Evolutionary conservation across 2,888 invertebrate species (phyloP).

Genomic region (Panopea generosa): DNA sequence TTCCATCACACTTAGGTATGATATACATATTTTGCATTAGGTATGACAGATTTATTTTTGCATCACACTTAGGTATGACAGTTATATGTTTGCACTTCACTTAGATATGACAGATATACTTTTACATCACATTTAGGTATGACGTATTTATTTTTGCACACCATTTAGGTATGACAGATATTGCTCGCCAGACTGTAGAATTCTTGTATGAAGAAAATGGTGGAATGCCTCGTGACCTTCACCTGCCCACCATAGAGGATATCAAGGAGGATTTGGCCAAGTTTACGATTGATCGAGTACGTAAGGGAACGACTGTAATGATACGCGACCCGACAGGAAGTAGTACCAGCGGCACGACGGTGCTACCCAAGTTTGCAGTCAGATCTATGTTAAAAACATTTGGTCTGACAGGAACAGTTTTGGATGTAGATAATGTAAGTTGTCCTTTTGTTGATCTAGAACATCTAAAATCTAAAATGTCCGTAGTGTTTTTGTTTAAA

Average conservation of each 20-base stretch:
- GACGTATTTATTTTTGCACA: too few species aligned
- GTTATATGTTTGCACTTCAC: too few species aligned
- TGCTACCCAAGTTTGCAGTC: slow-evolving; percentile 84
- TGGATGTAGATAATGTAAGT: slow-evolving; percentile 84
- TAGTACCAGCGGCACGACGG: slow-evolving; percentile 70
- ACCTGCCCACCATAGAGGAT: slow-evolving; percentile 85
- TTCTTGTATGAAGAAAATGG: slow-evolving; percentile 85
- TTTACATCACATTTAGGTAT: too few species aligned
- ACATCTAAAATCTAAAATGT: too few species aligned
- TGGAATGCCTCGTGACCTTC: slow-evolving; percentile 84
- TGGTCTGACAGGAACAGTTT: slow-evolving; percentile 84
- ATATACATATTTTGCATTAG: too few species aligned
- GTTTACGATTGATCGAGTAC: slow-evolving; percentile 84
- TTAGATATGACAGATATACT: too few species aligned
- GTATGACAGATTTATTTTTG: too few species aligned
- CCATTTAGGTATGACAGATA: slow-evolving; percentile 84
- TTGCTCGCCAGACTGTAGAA: slow-evolving; percentile 85
- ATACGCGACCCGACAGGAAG: slow-evolving; percentile 76
- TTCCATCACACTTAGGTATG: too few species aligned
- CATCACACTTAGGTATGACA: too few species aligned
- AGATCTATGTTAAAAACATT: slow-evolving; percentile 84
- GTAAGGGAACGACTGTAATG: slow-evolving; percentile 84
- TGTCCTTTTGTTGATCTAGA: too few species aligned
- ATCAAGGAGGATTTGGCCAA: slow-evolving; percentile 85
- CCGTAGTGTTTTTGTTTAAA: too few species aligned